Evolutionary conservation across 2,888 invertebrate genomes (phyloP).

Genomic region (Brenthis hecate): DNA sequence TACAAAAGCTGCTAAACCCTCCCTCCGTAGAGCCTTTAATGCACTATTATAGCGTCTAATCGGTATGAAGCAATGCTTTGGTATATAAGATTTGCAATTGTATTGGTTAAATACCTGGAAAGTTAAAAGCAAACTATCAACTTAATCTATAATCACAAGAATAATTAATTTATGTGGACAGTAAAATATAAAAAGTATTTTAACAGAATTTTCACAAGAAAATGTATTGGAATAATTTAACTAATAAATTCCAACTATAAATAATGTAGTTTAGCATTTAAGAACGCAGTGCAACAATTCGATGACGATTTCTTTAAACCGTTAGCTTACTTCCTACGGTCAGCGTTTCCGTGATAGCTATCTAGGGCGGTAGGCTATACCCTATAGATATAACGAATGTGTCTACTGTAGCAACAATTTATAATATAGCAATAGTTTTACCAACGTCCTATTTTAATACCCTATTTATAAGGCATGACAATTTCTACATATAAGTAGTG

Average conservation of each 20-base stretch:
- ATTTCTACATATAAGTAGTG: not conserved
- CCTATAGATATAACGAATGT: too few species aligned
- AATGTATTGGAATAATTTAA: not conserved
- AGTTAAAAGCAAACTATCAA: too few species aligned
- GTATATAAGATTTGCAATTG: too few species aligned
- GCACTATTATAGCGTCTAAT: not conserved
- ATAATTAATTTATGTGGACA: too few species aligned
- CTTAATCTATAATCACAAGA: too few species aligned
- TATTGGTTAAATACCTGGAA: too few species aligned
- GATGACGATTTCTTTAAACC: constrained; percentile 18
- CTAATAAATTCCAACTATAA: too few species aligned
- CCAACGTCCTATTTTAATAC: not conserved
- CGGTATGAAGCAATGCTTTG: too few species aligned
- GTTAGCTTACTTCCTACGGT: constrained; percentile 19
- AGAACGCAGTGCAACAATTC: constrained; percentile 2
- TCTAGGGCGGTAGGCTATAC: constrained; percentile 11
- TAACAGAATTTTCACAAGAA: not conserved
- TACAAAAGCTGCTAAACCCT: constrained; percentile 10
- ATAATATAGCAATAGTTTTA: too few species aligned
- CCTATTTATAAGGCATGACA: not conserved
- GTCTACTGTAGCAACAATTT: too few species aligned
- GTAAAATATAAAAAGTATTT: too few species aligned
- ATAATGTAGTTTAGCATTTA: not conserved
- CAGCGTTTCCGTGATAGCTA: constrained; percentile 16
- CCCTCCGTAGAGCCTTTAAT: not conserved